These are phyloP conservation scores for Gracilinanus agilis DNA, from an alignment of 2,113 vertebrate species.

Conservation along the genomic window DNA sequence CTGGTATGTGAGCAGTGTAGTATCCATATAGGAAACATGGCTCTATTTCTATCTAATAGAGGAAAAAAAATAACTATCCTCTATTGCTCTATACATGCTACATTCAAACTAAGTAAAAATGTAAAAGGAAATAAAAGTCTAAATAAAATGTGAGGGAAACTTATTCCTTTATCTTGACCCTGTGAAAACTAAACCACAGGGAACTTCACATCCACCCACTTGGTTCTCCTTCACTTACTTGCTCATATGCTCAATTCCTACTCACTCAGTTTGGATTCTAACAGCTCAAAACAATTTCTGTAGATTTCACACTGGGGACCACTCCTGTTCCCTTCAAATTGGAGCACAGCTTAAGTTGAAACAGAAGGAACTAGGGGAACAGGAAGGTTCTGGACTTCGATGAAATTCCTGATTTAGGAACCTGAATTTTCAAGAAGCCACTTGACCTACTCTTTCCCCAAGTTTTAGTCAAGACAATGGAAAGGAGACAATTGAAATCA, in stretches of 20 bases:
- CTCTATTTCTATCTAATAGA: neutral
- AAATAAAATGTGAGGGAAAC: neutral
- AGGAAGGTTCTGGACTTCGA: neutral
- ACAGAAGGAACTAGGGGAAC: neutral
- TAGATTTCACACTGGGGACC: neutral
- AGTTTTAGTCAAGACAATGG: neutral
- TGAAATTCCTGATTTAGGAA: neutral
- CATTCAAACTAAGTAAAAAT: constrained; percentile 2
- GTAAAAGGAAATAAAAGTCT: neutral
- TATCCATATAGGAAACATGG: neutral
- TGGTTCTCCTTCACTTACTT: neutral
- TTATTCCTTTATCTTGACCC: neutral
- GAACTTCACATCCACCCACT: neutral
- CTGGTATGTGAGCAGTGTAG: neutral
- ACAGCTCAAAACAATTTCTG: neutral
- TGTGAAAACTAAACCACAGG: neutral
- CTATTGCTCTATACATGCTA: neutral
- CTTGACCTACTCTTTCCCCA: neutral
- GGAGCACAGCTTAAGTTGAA: neutral
- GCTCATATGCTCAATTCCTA: neutral
- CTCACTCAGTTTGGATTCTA: neutral
- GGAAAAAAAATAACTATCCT: neutral
- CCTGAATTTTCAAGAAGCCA: neutral
- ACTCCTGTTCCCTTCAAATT: neutral
- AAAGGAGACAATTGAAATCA: neutral